These are phyloP conservation scores for Anoura caudifer DNA, from an alignment of 2,113 vertebrate genomes.

Conservation along the genomic window DNA sequence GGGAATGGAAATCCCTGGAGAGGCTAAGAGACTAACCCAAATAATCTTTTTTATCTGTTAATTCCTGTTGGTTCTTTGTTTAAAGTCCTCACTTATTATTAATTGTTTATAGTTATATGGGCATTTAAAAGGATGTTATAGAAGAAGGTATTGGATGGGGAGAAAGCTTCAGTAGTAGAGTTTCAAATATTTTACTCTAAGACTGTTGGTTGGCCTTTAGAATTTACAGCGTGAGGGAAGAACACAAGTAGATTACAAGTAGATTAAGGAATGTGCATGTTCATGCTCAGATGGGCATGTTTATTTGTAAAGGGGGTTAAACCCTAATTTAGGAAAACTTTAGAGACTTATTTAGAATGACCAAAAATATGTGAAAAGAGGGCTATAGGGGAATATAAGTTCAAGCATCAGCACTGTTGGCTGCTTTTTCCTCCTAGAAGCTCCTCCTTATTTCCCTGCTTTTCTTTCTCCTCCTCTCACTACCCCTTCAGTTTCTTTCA, in stretches of 20 bases:
- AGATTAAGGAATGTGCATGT: background rate
- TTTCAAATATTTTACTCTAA: constrained; percentile 14
- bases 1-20: background rate
- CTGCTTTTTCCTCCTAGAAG: background rate
- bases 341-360: background rate
- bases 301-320: constrained; percentile 19
- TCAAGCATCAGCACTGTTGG: background rate
- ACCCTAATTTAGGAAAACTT: background rate
- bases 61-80: background rate
- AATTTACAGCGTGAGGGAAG: background rate
- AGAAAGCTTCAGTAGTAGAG: background rate
- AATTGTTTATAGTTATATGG: background rate
- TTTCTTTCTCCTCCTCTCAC: background rate
- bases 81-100: background rate
- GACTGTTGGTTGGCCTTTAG: background rate
- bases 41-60: background rate
- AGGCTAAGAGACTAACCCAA: background rate
- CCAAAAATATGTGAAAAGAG: background rate
- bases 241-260: background rate
- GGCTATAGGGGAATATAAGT: background rate
- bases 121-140: background rate
- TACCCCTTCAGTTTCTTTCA: background rate
- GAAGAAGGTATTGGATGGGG: background rate
- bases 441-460: background rate
- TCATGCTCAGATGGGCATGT: background rate